phyloP scores from a whole-genome alignment of 2,797 vertebrate genomes.

The Sebastes taczanowskii region DNA sequence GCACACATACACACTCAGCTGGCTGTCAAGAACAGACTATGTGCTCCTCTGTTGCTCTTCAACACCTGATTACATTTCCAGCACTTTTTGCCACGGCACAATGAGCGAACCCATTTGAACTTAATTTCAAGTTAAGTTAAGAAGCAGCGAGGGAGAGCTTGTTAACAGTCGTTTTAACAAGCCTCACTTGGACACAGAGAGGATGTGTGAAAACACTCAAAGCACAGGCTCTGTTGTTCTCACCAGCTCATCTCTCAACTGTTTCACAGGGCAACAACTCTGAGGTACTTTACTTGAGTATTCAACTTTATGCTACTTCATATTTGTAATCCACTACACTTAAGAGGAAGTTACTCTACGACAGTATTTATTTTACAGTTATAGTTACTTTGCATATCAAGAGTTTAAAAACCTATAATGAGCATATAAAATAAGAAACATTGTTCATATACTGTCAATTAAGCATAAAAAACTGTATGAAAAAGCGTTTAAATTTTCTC shows the following conservation, averaged over 20 bases:
- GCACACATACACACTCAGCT: conserved; percentile 15
- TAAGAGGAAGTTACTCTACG: background rate
- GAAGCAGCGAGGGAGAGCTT: conserved; percentile 15
- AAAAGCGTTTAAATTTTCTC: background rate
- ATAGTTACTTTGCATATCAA: background rate
- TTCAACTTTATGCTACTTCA: background rate
- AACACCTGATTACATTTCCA: conserved; percentile 65
- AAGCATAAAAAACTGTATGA: background rate
- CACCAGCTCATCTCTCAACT: conserved; percentile 28
- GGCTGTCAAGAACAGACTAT: background rate
- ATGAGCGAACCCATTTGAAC: conserved; percentile 56
- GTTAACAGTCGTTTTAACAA: conserved; percentile 52
- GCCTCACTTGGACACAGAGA: conserved; percentile 31
- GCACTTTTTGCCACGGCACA: conserved; percentile 37
- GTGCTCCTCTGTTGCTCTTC: conserved; percentile 42
- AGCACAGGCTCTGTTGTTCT: conserved; percentile 19
- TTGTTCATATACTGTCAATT: background rate
- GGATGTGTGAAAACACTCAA: conserved; percentile 43
- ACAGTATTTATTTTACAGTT: background rate
- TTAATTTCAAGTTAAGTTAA: conserved; percentile 1
- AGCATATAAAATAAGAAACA: background rate
- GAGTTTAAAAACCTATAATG: background rate
- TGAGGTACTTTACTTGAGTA: background rate
- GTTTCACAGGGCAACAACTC: conserved; percentile 19
- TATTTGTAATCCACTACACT: background rate